A percentile compares a stretch with the other conserved stretches of the same genome.
Conservation (phyloP, 2,797 vertebrate species). For the Hapalemur alaotrensis region DNA sequence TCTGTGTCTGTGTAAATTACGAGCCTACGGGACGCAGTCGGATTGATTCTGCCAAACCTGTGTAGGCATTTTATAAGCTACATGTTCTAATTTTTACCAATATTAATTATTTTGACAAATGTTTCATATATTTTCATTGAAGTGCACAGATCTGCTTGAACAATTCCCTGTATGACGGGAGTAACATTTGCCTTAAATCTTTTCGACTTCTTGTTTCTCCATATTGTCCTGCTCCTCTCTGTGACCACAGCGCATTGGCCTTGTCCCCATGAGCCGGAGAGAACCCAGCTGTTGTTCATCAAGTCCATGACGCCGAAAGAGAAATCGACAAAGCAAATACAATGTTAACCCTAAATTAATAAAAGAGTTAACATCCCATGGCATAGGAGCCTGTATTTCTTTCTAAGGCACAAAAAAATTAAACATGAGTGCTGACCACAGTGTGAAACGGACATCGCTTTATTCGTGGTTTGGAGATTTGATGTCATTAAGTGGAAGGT, state of each 20-base stretch:
- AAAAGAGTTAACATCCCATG: slow-evolving; percentile 82
- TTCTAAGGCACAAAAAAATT: slow-evolving; percentile 26
- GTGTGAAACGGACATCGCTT: neutral
- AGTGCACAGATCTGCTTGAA: slow-evolving; percentile 74
- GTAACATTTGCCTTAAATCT: slow-evolving; percentile 73
- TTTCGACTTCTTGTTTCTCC: slow-evolving; percentile 39
- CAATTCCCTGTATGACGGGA: slow-evolving; percentile 54
- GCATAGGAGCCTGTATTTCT: slow-evolving; percentile 66
- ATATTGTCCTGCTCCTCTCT: slow-evolving; percentile 58
- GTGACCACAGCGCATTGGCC: slow-evolving; percentile 11
- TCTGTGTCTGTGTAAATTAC: slow-evolving; percentile 43
- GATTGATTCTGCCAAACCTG: slow-evolving; percentile 72
- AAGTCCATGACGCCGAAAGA: slow-evolving; percentile 63
- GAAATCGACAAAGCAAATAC: slow-evolving; percentile 66
- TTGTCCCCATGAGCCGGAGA: slow-evolving; percentile 64
- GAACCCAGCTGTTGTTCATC: slow-evolving; percentile 38
- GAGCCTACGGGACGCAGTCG: slow-evolving; percentile 51
- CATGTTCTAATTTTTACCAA: slow-evolving; percentile 76
- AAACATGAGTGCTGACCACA: neutral
- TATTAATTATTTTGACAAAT: slow-evolving; percentile 80
- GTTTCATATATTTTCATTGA: slow-evolving; percentile 79
- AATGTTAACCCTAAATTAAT: slow-evolving; percentile 83
- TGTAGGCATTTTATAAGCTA: slow-evolving; percentile 77
- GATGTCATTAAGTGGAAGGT: neutral
- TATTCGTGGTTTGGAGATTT: neutral